A percentile compares a stretch with the other conserved stretches of the same genome.
These are phyloP conservation scores for Etheostoma cragini DNA, from an alignment of 2,113 vertebrate species.

Conservation along the genomic window DNA sequence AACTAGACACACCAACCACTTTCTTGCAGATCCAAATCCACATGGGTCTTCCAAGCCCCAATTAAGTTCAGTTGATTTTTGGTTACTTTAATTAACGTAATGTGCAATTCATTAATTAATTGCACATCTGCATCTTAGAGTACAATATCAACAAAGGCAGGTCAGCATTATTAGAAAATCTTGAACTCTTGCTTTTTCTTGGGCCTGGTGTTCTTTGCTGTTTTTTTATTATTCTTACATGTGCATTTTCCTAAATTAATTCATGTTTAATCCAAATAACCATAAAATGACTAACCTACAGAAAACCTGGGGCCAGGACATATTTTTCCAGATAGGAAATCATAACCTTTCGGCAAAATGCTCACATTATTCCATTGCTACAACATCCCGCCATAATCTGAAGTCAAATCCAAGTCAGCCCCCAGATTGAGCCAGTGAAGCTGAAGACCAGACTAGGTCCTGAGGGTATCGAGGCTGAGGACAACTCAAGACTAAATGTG, in stretches of 20 bases:
- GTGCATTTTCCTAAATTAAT: neutral
- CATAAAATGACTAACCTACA: neutral
- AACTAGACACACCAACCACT: neutral
- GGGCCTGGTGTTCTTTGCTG: neutral
- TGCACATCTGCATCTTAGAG: neutral
- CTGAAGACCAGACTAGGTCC: neutral
- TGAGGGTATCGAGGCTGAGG: neutral
- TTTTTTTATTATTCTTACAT: slow-evolving; percentile 3
- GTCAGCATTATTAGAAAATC: neutral
- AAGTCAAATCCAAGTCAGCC: neutral
- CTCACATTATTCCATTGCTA: neutral
- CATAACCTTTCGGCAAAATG: neutral
- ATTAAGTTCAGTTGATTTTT: neutral
- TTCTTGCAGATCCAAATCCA: neutral
- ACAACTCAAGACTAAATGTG: neutral
- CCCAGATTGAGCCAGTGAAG: neutral
- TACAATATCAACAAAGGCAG: neutral
- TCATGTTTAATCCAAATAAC: neutral
- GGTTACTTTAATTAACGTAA: neutral
- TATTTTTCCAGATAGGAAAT: neutral
- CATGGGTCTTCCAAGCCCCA: neutral
- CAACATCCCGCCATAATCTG: neutral
- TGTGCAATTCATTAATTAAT: too few relatives aligned
- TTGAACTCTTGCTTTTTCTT: neutral
- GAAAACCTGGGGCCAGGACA: neutral